phyloP scores from a whole-genome alignment of 2,797 vertebrate genomes.

The Simalia tracyae region DNA sequence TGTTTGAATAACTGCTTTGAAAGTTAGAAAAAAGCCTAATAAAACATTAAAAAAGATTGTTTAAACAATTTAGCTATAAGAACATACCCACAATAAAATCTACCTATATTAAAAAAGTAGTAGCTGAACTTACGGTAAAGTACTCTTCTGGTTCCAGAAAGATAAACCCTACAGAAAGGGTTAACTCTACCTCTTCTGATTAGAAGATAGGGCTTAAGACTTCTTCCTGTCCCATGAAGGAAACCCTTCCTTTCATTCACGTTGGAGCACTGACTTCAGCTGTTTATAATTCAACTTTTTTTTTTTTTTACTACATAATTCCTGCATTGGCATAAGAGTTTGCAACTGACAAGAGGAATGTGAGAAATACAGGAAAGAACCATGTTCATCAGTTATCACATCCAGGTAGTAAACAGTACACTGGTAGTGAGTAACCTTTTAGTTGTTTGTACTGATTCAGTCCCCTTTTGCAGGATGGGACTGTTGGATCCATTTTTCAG shows the following conservation, averaged over 20 bases:
- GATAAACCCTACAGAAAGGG: neutral
- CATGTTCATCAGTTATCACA: neutral
- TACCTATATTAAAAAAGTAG: neutral
- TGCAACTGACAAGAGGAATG: neutral
- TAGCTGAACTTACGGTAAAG: neutral
- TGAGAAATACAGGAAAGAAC: neutral
- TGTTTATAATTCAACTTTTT: neutral
- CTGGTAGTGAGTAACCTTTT: neutral
- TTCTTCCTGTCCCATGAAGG: neutral
- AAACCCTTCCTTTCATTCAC: neutral
- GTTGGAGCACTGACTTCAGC: neutral
- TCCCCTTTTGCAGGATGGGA: neutral
- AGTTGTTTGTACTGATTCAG: neutral
- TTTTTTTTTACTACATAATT: neutral
- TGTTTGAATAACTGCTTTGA: conserved; percentile 1
- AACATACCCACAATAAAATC: neutral
- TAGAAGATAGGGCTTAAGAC: neutral
- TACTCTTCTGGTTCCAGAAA: neutral
- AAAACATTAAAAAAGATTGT: neutral
- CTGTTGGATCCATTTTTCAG: neutral
- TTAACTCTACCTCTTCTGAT: neutral
- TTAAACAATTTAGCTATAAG: neutral
- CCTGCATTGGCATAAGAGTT: neutral
- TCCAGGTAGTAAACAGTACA: neutral
- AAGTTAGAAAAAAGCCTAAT: neutral